These are phyloP conservation scores for Zaprionus nigranus DNA, from an alignment of 1,140 invertebrate genomes.

Conservation along the genomic window DNA sequence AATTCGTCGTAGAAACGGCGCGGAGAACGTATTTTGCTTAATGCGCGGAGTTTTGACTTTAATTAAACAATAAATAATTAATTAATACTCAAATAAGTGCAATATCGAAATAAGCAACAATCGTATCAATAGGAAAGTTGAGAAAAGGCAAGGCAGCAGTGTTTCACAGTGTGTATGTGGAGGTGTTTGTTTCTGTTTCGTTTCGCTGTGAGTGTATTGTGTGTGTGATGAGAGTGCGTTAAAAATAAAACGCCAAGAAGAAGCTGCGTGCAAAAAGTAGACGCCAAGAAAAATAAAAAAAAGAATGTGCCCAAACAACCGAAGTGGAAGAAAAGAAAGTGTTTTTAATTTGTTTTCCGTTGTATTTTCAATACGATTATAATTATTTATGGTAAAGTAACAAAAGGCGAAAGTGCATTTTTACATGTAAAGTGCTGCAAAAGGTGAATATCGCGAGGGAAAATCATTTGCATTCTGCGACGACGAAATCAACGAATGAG, in stretches of 20 bases:
- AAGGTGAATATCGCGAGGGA: constrained; percentile 78
- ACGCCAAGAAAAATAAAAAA: constrained; percentile 74
- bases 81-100: constrained; percentile 52
- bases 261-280: constrained; percentile 77
- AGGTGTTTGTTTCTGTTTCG: constrained; percentile 39
- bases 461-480: constrained; percentile 78
- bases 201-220: constrained; percentile 31
- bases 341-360: constrained; percentile 57
- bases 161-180: constrained; percentile 33
- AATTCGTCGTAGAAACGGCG: constrained; percentile 35
- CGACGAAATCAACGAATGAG: constrained; percentile 69
- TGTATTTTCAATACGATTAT: constrained; percentile 49
- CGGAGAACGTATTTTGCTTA: constrained; percentile 59
- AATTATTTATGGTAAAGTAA: constrained; percentile 62
- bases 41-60: constrained; percentile 48
- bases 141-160: constrained; percentile 46
- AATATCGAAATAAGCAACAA: constrained; percentile 49
- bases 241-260: constrained; percentile 80
- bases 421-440: constrained; percentile 53
- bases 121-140: constrained; percentile 41
- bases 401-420: constrained; percentile 77
- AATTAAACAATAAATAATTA: constrained; percentile 53
- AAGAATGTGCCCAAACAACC: constrained; percentile 74
- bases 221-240: constrained; percentile 56
- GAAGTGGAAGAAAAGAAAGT: constrained; percentile 71